These are phyloP conservation scores for Cydia strobilella DNA, from an alignment of 1,140 invertebrate genomes.

Conservation along the genomic window DNA sequence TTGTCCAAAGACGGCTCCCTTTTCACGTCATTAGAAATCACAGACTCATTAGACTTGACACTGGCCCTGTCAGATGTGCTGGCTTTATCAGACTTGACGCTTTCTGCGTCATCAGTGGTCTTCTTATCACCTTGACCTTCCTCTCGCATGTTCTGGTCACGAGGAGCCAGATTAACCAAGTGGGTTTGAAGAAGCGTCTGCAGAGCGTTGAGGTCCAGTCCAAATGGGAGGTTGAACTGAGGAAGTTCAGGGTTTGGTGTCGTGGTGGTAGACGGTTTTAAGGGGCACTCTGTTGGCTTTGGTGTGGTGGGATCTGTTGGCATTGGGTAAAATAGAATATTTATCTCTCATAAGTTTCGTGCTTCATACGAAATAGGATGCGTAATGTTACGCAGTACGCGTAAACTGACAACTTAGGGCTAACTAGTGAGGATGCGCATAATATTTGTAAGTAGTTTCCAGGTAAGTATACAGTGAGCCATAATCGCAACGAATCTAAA, in stretches of 20 bases:
- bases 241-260: neutral
- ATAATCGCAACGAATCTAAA: too few species aligned
- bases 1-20: conserved; percentile 62
- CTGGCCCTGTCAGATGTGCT: conserved; percentile 42
- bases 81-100: neutral
- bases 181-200: conserved; percentile 42
- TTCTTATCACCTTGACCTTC: conserved; percentile 49
- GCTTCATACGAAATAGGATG: too few species aligned
- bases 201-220: conserved; percentile 40
- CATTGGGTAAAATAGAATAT: too few species aligned
- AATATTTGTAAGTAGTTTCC: too few species aligned
- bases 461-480: too few species aligned
- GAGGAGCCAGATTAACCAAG: conserved; percentile 33
- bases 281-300: conserved; percentile 39
- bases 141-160: conserved; percentile 34
- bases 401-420: too few species aligned
- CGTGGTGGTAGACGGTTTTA: conserved; percentile 8
- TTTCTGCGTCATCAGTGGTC: conserved; percentile 6
- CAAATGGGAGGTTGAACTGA: neutral
- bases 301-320: neutral
- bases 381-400: too few species aligned
- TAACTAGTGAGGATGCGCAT: too few species aligned
- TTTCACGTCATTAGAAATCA: conserved; percentile 38
- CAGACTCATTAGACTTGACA: conserved; percentile 43
- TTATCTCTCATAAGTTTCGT: too few species aligned